A percentile compares a stretch with the other conserved stretches of the same genome.
Evolutionary conservation across 2,797 vertebrate species (phyloP).

Genomic region (Helostoma temminkii): DNA sequence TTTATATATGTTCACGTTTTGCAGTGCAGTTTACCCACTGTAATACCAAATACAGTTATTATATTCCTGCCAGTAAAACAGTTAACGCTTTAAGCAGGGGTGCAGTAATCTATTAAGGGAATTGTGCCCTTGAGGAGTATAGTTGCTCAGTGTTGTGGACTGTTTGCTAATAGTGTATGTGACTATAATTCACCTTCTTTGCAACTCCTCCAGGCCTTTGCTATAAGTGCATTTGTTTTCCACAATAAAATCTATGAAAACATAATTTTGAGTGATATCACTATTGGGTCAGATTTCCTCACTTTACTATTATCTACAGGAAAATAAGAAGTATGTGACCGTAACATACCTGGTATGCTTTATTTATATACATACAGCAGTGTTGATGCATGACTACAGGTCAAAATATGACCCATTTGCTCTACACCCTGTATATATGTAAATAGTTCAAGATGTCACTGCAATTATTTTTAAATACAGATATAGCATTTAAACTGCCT

Average conservation of each 20-base stretch:
- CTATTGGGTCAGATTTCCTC: background rate
- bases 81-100: constrained; percentile 29
- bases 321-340: background rate
- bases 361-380: constrained; percentile 27
- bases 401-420: too few relatives aligned
- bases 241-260: constrained; percentile 12
- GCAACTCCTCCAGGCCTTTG: constrained; percentile 6
- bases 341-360: background rate
- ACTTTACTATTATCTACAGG: background rate
- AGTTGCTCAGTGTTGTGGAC: constrained; percentile 2
- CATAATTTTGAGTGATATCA: background rate
- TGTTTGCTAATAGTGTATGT: constrained; percentile 7
- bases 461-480: background rate
- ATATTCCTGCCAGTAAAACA: constrained; percentile 32
- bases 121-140: background rate
- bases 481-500: background rate
- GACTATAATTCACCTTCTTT: constrained; percentile 2
- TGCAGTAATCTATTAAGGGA: background rate
- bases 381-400: background rate
- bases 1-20: constrained; percentile 28
- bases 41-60: constrained; percentile 32
- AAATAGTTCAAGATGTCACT: constrained; percentile 21
- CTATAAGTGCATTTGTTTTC: background rate
- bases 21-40: constrained; percentile 14
- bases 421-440: constrained; percentile 3